Percentiles rank a stretch among this genome's conserved stretches.
These are phyloP conservation scores for Drosophila ambigua DNA, from an alignment of 1,140 invertebrate genomes.

Conservation along the genomic window DNA sequence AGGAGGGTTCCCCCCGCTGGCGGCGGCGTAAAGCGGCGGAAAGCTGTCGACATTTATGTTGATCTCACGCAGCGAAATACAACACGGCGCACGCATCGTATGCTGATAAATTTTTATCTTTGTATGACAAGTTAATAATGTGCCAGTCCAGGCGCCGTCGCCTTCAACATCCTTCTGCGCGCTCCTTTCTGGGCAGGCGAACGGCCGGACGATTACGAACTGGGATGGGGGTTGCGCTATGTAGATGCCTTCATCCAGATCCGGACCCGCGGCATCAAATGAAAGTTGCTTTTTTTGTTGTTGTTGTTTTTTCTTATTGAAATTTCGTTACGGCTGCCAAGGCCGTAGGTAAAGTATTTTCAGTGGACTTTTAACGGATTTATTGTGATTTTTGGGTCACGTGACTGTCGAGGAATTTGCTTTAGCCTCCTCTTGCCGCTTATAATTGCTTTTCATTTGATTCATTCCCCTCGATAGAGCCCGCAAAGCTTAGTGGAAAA, in stretches of 20 bases:
- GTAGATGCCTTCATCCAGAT: constrained; percentile 19
- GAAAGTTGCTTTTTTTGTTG: constrained; percentile 7
- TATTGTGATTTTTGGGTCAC: constrained; percentile 78
- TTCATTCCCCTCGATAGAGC: constrained; percentile 44
- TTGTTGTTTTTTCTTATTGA: constrained; percentile 57
- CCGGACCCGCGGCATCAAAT: constrained; percentile 23
- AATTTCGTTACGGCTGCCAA: constrained; percentile 44
- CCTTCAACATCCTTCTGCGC: constrained; percentile 17
- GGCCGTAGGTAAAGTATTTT: constrained; percentile 51
- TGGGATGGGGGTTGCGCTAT: constrained; percentile 1
- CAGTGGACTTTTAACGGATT: constrained; percentile 67
- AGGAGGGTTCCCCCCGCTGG: constrained; percentile 10
- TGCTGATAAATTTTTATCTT: constrained; percentile 80
- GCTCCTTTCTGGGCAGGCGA: neutral
- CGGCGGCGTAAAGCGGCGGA: neutral
- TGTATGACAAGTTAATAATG: constrained; percentile 83
- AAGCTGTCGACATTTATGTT: constrained; percentile 64
- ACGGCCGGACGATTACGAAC: neutral
- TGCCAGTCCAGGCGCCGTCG: constrained; percentile 68
- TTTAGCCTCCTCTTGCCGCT: neutral
- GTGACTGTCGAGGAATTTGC: constrained; percentile 69
- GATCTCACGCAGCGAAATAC: constrained; percentile 65
- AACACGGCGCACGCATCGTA: constrained; percentile 61
- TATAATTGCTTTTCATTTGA: constrained; percentile 75
- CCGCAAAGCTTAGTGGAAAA: constrained; percentile 11